phyloP scores from a whole-genome alignment of 2,888 invertebrate species.

The Subacronicta megacephala region DNA sequence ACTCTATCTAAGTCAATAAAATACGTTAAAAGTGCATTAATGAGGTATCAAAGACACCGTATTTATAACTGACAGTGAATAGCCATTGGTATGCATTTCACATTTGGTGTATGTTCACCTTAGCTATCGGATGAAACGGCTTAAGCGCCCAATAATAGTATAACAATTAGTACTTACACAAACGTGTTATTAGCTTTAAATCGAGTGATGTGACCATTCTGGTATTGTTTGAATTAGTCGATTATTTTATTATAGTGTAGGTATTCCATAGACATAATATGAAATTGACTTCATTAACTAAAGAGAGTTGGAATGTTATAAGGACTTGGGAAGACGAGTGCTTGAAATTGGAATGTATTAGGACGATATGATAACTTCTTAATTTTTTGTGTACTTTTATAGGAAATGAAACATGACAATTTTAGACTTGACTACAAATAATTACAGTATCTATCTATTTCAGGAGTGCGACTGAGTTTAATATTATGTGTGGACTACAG shows the following conservation, averaged over 20 bases:
- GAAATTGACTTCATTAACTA: no score
- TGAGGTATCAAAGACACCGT: conserved; percentile 52
- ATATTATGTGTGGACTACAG: no score
- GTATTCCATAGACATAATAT: no score
- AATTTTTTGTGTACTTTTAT: no score
- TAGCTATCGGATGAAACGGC: conserved; percentile 37
- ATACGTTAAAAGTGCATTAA: conserved; percentile 49
- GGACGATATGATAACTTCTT: no score
- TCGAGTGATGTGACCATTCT: conserved; percentile 4
- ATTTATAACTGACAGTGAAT: conserved; percentile 42
- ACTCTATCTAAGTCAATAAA: conserved; percentile 39
- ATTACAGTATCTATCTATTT: no score
- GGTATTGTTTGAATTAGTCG: conserved; percentile 5
- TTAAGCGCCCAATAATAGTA: conserved; percentile 58
- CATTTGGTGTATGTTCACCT: conserved; percentile 40
- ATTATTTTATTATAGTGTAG: neutral
- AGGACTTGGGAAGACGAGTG: no score
- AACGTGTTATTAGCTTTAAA: conserved; percentile 55
- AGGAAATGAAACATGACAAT: no score
- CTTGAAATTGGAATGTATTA: no score
- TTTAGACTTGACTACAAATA: no score
- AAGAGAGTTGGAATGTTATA: no score
- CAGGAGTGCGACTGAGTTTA: no score
- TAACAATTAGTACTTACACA: conserved; percentile 62
- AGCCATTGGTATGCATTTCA: conserved; percentile 65